These are phyloP conservation scores for Coranthus polyacanthus DNA, from an alignment of 2,797 vertebrate genomes.

Conservation along the genomic window DNA sequence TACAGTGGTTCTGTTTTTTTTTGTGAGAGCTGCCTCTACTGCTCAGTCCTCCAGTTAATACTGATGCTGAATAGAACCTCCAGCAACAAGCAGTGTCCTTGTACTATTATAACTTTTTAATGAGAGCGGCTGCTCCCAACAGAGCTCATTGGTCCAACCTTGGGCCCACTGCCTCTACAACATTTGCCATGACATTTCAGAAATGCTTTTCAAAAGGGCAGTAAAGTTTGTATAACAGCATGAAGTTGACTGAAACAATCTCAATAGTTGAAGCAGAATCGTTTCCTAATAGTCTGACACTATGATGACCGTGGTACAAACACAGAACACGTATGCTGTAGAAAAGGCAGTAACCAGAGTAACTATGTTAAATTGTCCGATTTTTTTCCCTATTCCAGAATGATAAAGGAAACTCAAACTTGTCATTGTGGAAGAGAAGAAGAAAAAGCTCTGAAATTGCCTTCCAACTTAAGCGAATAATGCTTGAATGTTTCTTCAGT, in stretches of 20 bases:
- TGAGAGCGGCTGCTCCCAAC: slow-evolving; percentile 64
- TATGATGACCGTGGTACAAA: too few relatives aligned
- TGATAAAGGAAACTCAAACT: too few relatives aligned
- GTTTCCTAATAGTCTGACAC: slow-evolving; percentile 13
- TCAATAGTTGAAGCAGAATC: slow-evolving; percentile 19
- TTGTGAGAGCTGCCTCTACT: too few relatives aligned
- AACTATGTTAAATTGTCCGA: too few relatives aligned
- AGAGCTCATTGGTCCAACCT: slow-evolving; percentile 61
- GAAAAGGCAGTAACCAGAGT: too few relatives aligned
- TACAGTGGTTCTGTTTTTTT: neutral
- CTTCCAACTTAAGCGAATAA: too few relatives aligned
- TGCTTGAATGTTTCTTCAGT: too few relatives aligned
- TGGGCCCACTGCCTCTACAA: slow-evolving; percentile 44
- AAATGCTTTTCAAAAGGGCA: slow-evolving; percentile 70
- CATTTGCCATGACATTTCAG: slow-evolving; percentile 72
- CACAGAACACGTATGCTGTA: too few relatives aligned
- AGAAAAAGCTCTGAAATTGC: too few relatives aligned
- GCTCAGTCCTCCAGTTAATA: slow-evolving; percentile 39
- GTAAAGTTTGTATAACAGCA: slow-evolving; percentile 62
- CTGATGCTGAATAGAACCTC: slow-evolving; percentile 32
- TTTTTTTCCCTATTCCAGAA: too few relatives aligned
- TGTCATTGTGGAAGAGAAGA: too few relatives aligned
- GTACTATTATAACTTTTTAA: slow-evolving; percentile 69
- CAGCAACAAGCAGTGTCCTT: slow-evolving; percentile 59
- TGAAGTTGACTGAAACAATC: slow-evolving; percentile 60